Conservation (phyloP, 2,113 vertebrate species). For the Marcusenius ussheri region DNA sequence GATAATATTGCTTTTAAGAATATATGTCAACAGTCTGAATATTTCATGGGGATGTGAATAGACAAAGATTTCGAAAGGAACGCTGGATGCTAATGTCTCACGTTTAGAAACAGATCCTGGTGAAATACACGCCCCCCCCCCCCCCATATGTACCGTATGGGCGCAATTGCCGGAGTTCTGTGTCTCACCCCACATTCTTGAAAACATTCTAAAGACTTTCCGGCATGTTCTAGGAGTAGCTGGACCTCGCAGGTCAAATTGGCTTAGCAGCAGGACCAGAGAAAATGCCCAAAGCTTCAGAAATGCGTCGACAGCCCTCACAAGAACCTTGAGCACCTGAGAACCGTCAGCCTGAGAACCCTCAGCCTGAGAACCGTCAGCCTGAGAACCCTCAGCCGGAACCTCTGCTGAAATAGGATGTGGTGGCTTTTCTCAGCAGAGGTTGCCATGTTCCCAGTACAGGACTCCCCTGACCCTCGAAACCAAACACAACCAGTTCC, state of each 20-base stretch:
- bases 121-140: not conserved
- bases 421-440: not conserved
- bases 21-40: not conserved
- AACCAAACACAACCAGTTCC: not conserved
- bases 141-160: not conserved
- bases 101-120: not conserved
- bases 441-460: not conserved
- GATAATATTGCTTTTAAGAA: not conserved
- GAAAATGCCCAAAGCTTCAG: not conserved
- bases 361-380: too few species aligned
- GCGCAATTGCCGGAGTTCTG: not conserved
- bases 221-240: not conserved
- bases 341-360: not conserved
- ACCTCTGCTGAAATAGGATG: not conserved
- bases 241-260: not conserved
- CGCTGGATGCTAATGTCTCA: not conserved
- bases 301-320: not conserved
- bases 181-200: not conserved
- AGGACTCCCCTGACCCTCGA: not conserved
- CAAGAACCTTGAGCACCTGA: not conserved
- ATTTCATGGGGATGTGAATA: not conserved
- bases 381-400: not conserved
- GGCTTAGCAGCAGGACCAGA: not conserved
- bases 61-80: not conserved
- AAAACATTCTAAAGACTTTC: not conserved